Evolutionary conservation across 1,140 invertebrate genomes (phyloP), one percentile per base, ranked within the genome.

Genomic region (Calliopsis andreniformis): DNA sequence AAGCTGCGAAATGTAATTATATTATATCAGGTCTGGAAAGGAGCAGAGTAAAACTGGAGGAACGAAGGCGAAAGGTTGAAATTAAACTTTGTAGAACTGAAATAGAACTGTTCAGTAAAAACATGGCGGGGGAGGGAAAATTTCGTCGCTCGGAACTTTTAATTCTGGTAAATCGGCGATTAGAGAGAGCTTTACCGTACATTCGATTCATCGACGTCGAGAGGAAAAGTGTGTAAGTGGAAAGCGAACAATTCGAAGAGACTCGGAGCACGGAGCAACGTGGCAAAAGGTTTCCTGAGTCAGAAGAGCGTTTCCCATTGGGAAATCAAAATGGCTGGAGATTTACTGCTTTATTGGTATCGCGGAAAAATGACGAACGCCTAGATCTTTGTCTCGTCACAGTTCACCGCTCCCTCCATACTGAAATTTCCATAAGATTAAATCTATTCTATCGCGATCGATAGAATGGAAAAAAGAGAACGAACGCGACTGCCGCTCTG

Each of bases 381-480:
- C 43, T 59, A 58, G 63, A 76, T 76, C 53, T 59, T 68, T 49
- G 64, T 47, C 64, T 23, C n/a, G 5, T 69, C 72, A 20, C 53
- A 23, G 64, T 59, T 58, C 51, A 42, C 25, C 47, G 53, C 53
- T n/a, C 23, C 63, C 23, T 76, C 18, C 32, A n/a, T 68, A 49
- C 14, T 39, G 62, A 35, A 66, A 75, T 75, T 75, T 75, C 39
- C 39, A 56, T 45, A 39, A 67, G 71, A 75, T 73, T 73, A 73
- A 73, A 66, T 67, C 51, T 39, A 25, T 56, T 56, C 39, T 35
- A 42, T 67, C 49, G 39, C 35, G 49, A 75, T 75, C 49, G 51
- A 75, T 67, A 30, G n/a, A 25, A 28, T 55, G 23, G 8, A 35
- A 35, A 3, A 28, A n/a, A 16, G 8, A 7, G 39, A 43, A 66